phyloP scores from a whole-genome alignment of 2,113 vertebrate genomes.

The Hydrolagus affinis region DNA sequence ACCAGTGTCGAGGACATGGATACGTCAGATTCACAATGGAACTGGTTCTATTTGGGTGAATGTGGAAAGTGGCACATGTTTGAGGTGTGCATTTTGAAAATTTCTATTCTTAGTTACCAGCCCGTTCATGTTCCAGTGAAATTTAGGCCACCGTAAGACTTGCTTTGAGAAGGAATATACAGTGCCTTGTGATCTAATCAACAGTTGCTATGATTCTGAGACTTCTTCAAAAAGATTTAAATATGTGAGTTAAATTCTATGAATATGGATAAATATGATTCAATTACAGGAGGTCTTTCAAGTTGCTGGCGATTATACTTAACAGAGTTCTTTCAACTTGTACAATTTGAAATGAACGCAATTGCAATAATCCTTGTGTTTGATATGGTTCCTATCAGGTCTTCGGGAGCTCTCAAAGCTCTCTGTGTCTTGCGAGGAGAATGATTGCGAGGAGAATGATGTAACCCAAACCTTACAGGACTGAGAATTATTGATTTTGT shows the following conservation, averaged over 20 bases:
- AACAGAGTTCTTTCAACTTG: not conserved
- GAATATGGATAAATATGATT: not conserved
- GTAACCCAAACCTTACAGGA: no score
- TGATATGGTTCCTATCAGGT: no score
- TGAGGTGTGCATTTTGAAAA: constrained; percentile 63
- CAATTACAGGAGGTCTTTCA: not conserved
- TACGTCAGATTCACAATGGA: constrained; percentile 83
- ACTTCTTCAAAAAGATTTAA: not conserved
- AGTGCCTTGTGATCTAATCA: not conserved
- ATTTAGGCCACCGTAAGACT: not conserved
- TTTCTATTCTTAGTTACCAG: constrained; percentile 43
- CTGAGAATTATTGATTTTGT: no score
- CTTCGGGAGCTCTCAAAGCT: no score
- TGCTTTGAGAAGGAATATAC: not conserved
- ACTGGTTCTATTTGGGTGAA: constrained; percentile 92
- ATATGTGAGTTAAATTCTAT: not conserved
- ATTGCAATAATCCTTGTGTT: no score
- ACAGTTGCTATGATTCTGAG: no score
- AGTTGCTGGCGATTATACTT: not conserved
- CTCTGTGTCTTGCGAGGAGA: no score
- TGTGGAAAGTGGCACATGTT: constrained; percentile 97
- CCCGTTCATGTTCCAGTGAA: not conserved
- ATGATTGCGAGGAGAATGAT: no score
- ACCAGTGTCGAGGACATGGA: constrained; percentile 78
- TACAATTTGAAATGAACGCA: no score